A percentile compares a stretch with the other conserved stretches of the same genome.
Conservation (phyloP, 2,888 invertebrate species). For the Diarsia brunnea region DNA sequence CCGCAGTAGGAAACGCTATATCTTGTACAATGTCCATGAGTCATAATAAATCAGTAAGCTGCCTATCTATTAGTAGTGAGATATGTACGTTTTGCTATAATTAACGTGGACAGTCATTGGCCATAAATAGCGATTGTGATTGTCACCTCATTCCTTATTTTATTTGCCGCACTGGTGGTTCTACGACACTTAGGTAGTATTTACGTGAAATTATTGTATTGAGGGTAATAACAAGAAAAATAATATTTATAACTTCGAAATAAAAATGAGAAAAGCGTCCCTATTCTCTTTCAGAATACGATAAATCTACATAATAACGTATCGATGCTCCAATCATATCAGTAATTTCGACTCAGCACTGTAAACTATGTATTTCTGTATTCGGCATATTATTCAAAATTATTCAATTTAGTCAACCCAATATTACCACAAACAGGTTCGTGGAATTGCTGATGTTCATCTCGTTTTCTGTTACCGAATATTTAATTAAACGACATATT, state of each 20-base stretch:
- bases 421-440: conserved; percentile 34
- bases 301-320: conserved; percentile 35
- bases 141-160: conserved; percentile 66
- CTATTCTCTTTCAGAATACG: conserved; percentile 17
- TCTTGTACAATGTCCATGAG: conserved; percentile 60
- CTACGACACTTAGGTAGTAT: conserved; percentile 26
- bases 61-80: conserved; percentile 63
- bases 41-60: conserved; percentile 65
- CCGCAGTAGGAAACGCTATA: conserved; percentile 59
- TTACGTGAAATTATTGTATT: conserved; percentile 31
- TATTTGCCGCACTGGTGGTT: conserved; percentile 58
- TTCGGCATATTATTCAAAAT: conserved; percentile 43
- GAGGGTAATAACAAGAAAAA: neutral
- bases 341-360: conserved; percentile 33
- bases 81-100: conserved; percentile 70
- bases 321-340: conserved; percentile 33
- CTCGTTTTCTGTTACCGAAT: conserved; percentile 23
- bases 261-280: conserved; percentile 8
- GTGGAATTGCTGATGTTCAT: conserved; percentile 37
- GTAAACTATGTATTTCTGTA: conserved; percentile 19
- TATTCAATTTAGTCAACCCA: conserved; percentile 44
- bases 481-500: conserved; percentile 29
- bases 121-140: conserved; percentile 73
- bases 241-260: neutral
- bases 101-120: conserved; percentile 75